These are phyloP conservation scores for Oxytorus armatus DNA, from an alignment of 2,888 invertebrate genomes.

Conservation along the genomic window DNA sequence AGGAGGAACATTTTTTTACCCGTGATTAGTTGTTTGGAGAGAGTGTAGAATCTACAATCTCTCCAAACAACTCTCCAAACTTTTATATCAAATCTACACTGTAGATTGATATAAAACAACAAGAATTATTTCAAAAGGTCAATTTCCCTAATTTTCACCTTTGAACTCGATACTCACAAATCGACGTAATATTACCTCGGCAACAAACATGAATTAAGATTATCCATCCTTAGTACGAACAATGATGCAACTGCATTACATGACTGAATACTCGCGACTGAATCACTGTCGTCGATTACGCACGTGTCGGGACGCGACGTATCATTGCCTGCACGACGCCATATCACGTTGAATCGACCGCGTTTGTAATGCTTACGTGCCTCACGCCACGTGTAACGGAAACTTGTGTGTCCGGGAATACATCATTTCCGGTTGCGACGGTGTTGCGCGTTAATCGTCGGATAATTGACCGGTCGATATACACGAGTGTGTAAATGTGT, in stretches of 20 bases:
- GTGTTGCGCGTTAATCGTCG: constrained; percentile 47
- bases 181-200: background rate
- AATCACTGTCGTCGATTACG: constrained; percentile 40
- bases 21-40: no score
- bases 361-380: constrained; percentile 55
- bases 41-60: no score
- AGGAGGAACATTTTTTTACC: no score
- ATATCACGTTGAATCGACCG: constrained; percentile 41
- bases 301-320: constrained; percentile 40
- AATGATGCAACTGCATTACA: constrained; percentile 26
- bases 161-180: no score
- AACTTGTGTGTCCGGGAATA: constrained; percentile 54
- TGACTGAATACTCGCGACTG: constrained; percentile 42
- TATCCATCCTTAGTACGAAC: background rate
- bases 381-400: constrained; percentile 52
- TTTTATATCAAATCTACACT: no score
- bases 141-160: no score
- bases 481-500: no score
- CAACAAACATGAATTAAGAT: background rate
- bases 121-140: no score
- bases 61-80: no score
- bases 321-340: constrained; percentile 34
- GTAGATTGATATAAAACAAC: no score
- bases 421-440: constrained; percentile 55
- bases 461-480: constrained; percentile 57